Conservation (phyloP, 2,797 vertebrate genomes). For the Coreius guichenoti region DNA sequence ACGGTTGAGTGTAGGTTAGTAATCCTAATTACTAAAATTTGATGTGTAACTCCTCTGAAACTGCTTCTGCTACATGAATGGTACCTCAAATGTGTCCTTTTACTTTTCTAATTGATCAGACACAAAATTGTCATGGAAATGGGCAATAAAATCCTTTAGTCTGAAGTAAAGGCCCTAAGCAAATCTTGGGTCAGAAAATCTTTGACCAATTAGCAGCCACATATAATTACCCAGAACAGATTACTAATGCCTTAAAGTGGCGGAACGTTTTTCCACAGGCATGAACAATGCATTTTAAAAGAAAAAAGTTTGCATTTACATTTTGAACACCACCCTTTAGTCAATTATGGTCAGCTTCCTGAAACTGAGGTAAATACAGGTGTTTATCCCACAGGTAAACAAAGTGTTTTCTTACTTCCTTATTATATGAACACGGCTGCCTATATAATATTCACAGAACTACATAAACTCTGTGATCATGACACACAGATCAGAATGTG, state of each 20-base stretch:
- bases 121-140: background rate
- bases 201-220: background rate
- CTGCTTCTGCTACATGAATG: background rate
- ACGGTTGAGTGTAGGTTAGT: background rate
- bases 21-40: background rate
- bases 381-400: constrained; percentile 23
- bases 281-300: background rate
- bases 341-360: constrained; percentile 46
- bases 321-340: background rate
- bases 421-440: constrained; percentile 24
- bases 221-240: background rate
- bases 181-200: background rate
- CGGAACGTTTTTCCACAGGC: background rate
- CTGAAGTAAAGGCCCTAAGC: background rate
- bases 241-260: too few species aligned
- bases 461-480: background rate
- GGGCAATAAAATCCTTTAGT: background rate
- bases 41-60: background rate
- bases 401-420: constrained; percentile 43
- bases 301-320: background rate
- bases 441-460: background rate
- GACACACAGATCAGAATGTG: background rate
- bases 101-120: background rate
- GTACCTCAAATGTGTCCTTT: background rate
- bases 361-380: background rate